Base-by-base conservation (phyloP, 2,888 invertebrate genomes). In the Limenitis camilla region DNA sequence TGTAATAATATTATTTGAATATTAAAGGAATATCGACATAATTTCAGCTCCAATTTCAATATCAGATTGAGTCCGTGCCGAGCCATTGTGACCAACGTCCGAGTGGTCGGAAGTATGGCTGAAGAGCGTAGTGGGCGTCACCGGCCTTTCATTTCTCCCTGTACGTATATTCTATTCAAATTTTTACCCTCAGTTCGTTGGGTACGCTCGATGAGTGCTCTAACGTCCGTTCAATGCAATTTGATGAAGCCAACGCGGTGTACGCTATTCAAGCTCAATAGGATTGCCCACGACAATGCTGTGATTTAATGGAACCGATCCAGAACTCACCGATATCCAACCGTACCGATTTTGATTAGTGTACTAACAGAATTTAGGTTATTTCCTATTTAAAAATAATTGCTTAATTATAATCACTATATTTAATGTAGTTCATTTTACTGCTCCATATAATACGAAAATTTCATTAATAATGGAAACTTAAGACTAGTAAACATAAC, bases 171-270 rank as follows among this genome's bases (percentile, higher is more conserved):
- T 75, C 82, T 76, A 87, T 87, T 86, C 84, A 86, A 83, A 86
- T 86, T 87, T 87, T 87, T 86, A 79, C 82, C 84, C 86, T 74
- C 74, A 71, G 67, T 69, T 66, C 72, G 66, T 61, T 63, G 68
- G 68, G 71, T 68, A 75, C 75, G 78, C 72, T 77, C 78, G 72
- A 81, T 72, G 80, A 84, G 85, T 78, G 77, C 81, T 80, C 81
- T 78, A 78, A 76, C 81, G 78, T 73, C 76, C 80, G 77, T 81
- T 85, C 78, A 81, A 67, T 81, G 82, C 84, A 83, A 86, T 86
- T 87, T 82, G 83, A 83, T 83, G 83, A 81, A 82, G 81, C 84
- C 73, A 76, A 68, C 69, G 70, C 72, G 71, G 69, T 76, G 76
- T 72, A 66, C 70, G 69, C 78, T 66, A 78, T 84, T 84, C 80